phyloP scores from a whole-genome alignment of 2,888 invertebrate genomes.

The Agapostemon virescens region DNA sequence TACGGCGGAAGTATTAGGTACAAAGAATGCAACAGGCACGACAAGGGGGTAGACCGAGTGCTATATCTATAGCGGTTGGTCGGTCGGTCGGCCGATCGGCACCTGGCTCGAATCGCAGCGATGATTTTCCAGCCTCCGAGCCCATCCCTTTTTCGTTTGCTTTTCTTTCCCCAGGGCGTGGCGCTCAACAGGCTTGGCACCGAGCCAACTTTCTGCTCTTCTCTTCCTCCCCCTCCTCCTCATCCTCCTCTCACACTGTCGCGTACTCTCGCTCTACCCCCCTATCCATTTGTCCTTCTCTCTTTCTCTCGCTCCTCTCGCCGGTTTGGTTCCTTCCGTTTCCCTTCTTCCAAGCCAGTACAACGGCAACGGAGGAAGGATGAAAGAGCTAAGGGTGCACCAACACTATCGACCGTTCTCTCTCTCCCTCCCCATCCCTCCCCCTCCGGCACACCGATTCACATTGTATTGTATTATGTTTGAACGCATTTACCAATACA shows the following conservation, averaged over 20 bases:
- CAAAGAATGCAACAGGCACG: constrained; percentile 62
- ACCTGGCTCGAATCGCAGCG: constrained; percentile 70
- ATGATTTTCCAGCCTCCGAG: constrained; percentile 63
- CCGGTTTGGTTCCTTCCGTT: constrained; percentile 22
- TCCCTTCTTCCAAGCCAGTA: constrained; percentile 31
- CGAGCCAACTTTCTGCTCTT: constrained; percentile 65
- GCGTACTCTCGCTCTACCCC: background rate
- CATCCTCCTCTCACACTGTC: background rate
- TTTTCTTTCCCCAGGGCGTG: constrained; percentile 72
- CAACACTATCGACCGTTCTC: constrained; percentile 46
- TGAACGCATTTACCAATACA: background rate
- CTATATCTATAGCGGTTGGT: constrained; percentile 49
- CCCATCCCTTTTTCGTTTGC: constrained; percentile 60
- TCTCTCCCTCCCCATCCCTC: too few species aligned
- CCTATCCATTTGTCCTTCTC: constrained; percentile 8
- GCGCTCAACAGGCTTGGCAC: constrained; percentile 78
- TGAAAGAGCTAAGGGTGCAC: constrained; percentile 52
- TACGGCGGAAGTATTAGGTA: constrained; percentile 45
- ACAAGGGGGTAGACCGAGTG: constrained; percentile 43
- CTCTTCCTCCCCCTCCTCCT: constrained; percentile 16
- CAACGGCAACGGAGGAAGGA: constrained; percentile 41
- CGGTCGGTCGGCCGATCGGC: constrained; percentile 66
- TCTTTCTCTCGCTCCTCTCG: constrained; percentile 8
- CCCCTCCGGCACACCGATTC: constrained; percentile 18
- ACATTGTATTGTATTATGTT: constrained; percentile 37